A percentile compares a stretch with the other conserved stretches of the same genome.
phyloP scores from a whole-genome alignment of 2,888 invertebrate genomes.

The Baccha elongata region DNA sequence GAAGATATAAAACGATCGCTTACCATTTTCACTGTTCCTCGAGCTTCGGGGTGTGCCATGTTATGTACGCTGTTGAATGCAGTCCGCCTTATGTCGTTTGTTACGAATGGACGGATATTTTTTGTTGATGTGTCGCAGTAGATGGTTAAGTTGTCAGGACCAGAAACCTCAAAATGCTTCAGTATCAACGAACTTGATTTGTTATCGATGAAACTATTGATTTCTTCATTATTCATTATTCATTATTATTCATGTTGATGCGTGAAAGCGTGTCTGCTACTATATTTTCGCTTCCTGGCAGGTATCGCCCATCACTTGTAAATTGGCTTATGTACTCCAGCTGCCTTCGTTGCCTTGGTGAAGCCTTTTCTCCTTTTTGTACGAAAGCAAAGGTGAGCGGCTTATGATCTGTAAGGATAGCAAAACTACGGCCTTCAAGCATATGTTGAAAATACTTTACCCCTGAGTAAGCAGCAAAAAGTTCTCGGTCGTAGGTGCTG shows the following conservation, averaged over 20 bases:
- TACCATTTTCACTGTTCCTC: conserved; percentile 3
- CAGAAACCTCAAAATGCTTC: too few relatives aligned
- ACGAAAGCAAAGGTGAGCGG: conserved; percentile 78
- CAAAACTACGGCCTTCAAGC: conserved; percentile 78
- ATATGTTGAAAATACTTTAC: conserved; percentile 79
- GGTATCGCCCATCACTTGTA: conserved; percentile 19
- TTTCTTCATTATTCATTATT: not conserved
- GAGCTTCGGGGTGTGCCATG: conserved; percentile 5
- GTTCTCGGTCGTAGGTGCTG: conserved; percentile 79
- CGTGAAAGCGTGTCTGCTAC: conserved; percentile 1
- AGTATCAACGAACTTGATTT: conserved; percentile 7
- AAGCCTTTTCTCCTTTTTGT: conserved; percentile 75
- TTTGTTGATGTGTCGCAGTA: not conserved
- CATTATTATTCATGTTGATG: not conserved
- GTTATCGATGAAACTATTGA: conserved; percentile 18
- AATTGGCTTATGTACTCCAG: conserved; percentile 75
- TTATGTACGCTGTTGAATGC: conserved; percentile 1
- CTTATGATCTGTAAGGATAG: conserved; percentile 79
- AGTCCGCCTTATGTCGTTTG: not conserved
- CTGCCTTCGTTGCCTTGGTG: conserved; percentile 78
- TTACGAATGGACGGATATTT: not conserved
- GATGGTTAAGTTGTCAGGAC: not conserved
- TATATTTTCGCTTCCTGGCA: conserved; percentile 11
- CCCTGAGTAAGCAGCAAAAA: conserved; percentile 78
- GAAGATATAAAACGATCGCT: too few relatives aligned